These are phyloP conservation scores for Pollenia griseotomentosa DNA, from an alignment of 2,888 invertebrate species.

Conservation along the genomic window DNA sequence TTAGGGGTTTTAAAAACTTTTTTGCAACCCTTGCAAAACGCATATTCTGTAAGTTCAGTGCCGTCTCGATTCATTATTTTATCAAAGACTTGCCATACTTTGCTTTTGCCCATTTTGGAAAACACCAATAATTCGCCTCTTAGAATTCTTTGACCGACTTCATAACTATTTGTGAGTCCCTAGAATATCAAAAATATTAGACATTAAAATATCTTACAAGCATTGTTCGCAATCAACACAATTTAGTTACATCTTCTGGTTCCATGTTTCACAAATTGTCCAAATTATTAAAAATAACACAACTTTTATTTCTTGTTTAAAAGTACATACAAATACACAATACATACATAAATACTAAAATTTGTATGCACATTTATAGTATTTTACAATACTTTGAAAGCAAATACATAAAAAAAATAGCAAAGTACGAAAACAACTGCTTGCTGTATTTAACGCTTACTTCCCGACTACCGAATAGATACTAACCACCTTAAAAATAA, in stretches of 20 bases:
- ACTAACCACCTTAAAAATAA: not conserved
- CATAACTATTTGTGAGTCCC: not conserved
- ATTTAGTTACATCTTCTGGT: too few relatives aligned
- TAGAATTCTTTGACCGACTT: not conserved
- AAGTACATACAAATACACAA: not conserved
- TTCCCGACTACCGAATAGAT: constrained; percentile 6
- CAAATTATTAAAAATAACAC: too few relatives aligned
- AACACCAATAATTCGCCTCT: not conserved
- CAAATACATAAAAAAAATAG: not conserved
- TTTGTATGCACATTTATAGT: not conserved
- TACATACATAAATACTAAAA: not conserved
- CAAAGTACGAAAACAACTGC: not conserved
- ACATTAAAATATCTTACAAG: not conserved
- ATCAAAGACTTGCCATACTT: constrained; percentile 16
- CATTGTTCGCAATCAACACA: too few relatives aligned
- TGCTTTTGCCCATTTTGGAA: not conserved
- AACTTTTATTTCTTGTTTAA: too few relatives aligned
- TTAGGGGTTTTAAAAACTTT: not conserved
- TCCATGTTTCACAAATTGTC: too few relatives aligned
- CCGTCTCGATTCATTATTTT: constrained; percentile 2
- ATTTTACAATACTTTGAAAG: not conserved
- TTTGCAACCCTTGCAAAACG: not conserved
- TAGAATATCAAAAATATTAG: not conserved
- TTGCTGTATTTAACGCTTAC: not conserved
- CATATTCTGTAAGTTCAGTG: not conserved